Percentiles rank a stretch among this genome's conserved stretches.
These are phyloP conservation scores for Eudasyphora cyanicolor DNA, from an alignment of 2,888 invertebrate genomes.

Conservation along the genomic window DNA sequence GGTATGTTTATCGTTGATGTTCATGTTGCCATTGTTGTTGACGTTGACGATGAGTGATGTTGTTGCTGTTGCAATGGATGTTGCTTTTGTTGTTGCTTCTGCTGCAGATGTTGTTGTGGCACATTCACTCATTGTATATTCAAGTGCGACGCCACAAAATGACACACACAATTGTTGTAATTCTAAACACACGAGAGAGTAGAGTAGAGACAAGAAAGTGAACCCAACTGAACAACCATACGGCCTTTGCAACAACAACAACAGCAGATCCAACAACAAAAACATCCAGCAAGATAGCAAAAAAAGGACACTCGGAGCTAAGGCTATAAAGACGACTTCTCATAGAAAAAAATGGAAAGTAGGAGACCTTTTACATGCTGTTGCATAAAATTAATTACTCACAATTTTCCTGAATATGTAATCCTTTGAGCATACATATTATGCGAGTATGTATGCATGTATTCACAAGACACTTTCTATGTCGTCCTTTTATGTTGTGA, in stretches of 20 bases:
- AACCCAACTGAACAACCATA: neutral
- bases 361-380: slow-evolving; percentile 55
- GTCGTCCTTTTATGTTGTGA: neutral
- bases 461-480: slow-evolving; percentile 2
- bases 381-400: slow-evolving; percentile 64
- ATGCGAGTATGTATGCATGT: neutral
- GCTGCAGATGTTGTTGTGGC: slow-evolving; percentile 2
- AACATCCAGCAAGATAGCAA: neutral
- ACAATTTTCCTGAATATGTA: slow-evolving; percentile 57
- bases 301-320: neutral
- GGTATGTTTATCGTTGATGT: neutral
- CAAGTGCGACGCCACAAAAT: slow-evolving; percentile 58
- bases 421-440: slow-evolving; percentile 48
- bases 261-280: no score
- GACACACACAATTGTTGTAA: slow-evolving; percentile 56
- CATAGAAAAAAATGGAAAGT: neutral
- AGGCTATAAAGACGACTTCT: neutral
- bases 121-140: slow-evolving; percentile 48
- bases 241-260: neutral
- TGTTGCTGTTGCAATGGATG: neutral
- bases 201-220: slow-evolving; percentile 59
- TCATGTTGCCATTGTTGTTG: neutral
- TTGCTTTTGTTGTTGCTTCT: slow-evolving; percentile 20
- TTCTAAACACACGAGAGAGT: slow-evolving; percentile 37
- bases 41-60: no score